Evolutionary conservation across 2,888 invertebrate species (phyloP).

Genomic region (Lucinisca nassula): DNA sequence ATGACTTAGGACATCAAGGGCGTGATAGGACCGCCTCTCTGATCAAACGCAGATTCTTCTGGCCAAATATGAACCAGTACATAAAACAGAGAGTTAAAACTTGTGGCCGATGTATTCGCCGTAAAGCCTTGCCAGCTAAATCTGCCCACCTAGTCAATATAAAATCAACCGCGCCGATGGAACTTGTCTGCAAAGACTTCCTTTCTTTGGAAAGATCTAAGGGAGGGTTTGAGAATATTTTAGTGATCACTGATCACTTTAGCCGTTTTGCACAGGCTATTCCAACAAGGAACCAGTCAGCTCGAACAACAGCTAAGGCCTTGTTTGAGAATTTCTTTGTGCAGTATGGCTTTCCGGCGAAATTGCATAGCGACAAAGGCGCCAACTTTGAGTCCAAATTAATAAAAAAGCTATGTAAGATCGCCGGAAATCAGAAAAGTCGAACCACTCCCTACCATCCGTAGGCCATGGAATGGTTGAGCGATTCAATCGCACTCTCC

Average conservation of each 20-base stretch:
- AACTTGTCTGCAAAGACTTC: slow-evolving; percentile 22
- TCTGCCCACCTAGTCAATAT: background rate
- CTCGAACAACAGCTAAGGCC: slow-evolving; percentile 21
- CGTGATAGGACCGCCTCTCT: too few species aligned
- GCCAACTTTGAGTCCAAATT: too few species aligned
- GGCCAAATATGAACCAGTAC: background rate
- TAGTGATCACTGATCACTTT: slow-evolving; percentile 51
- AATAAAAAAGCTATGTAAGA: too few species aligned
- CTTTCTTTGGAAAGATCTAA: slow-evolving; percentile 40
- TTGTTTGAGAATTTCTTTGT: background rate
- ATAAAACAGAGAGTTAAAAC: background rate
- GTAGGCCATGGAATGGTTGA: too few species aligned
- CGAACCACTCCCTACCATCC: too few species aligned
- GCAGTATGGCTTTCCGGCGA: too few species aligned
- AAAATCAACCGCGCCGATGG: background rate
- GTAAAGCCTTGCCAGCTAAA: background rate
- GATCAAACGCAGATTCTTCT: background rate
- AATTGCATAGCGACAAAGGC: background rate
- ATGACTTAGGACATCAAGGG: too few species aligned
- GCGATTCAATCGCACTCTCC: too few species aligned
- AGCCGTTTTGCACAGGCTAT: slow-evolving; percentile 33
- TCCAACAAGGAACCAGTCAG: slow-evolving; percentile 16
- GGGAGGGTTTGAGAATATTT: slow-evolving; percentile 45
- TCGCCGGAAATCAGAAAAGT: too few species aligned
- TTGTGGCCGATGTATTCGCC: background rate